These are phyloP conservation scores for Emydoidea blandingii DNA, from an alignment of 2,797 vertebrate genomes.

Conservation along the genomic window DNA sequence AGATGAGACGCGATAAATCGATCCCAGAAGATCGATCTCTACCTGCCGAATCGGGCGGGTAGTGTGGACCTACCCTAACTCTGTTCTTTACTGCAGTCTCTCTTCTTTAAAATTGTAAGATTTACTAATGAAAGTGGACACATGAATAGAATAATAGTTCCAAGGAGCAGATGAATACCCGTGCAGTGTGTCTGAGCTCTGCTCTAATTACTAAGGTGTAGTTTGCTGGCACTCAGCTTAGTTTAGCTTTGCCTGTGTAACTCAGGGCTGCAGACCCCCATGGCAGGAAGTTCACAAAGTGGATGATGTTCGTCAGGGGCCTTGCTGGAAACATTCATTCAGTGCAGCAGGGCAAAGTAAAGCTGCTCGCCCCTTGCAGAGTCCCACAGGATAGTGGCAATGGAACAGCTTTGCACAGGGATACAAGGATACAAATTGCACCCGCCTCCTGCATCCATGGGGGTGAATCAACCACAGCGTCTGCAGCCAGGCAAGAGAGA, in stretches of 20 bases:
- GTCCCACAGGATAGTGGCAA: background rate
- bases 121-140: background rate
- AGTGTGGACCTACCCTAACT: background rate
- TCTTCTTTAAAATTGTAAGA: background rate
- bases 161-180: background rate
- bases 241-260: background rate
- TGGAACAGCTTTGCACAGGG: background rate
- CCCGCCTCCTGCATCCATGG: fast-evolving
- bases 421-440: background rate
- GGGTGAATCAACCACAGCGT: background rate
- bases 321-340: background rate
- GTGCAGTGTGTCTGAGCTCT: background rate
- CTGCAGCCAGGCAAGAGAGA: background rate
- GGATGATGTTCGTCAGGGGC: background rate
- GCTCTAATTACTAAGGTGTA: background rate
- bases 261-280: background rate
- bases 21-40: no score
- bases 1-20: no score
- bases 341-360: background rate
- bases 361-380: background rate
- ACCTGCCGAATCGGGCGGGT: no score
- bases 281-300: background rate
- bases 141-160: background rate
- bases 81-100: background rate
- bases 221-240: background rate